Evolutionary conservation across 1,140 invertebrate genomes (phyloP), one percentile per base, ranked within the genome.

Genomic region (Sarcophaga bullata): DNA sequence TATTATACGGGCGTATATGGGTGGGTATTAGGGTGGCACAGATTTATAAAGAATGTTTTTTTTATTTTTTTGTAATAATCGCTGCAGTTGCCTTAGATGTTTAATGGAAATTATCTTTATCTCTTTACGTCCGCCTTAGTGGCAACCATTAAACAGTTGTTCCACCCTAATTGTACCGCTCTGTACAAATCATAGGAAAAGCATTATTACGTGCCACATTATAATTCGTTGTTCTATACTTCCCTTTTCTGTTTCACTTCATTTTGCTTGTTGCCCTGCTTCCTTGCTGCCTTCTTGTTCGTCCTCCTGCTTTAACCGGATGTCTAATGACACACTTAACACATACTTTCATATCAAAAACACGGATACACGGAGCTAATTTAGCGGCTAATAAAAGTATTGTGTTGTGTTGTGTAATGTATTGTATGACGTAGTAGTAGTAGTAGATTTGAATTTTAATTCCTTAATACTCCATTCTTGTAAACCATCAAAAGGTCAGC

Each of bases 261-360:
- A n/a, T 58, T n/a, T 58, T 58, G 7, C 54, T n/a, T 7, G 6
- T 15, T 58, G 7, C 3, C 54, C 13, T n/a, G 15, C 54, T n/a
- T 1, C 25, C 54, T n/a, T 7, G 6, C 54, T 58, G 7, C 3
- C 54, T 13, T n/a, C 25, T 37, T 37, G 15, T n/a, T n/a, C 6
- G 15, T 54, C 52, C 15, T 8, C 4, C 54, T n/a, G n/a, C 15
- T 9, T 54, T 4, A 54, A 10, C 10, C 10, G 10, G n/a, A 58
- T 58, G n/a, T 58, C 54, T 58, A 58, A 58, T 58, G 54, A 58
- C 54, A 58, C n/a, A 58, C 54, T 58, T 58, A 58, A 13, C 54
- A 58, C 54, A 58, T 58, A 58, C 15, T 58, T 58, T 58, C 6
- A 37, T 58, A 58, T 58, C n/a, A 37, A 37, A 37, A 37, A 37